Conservation (phyloP, 2,888 invertebrate genomes). For the Endotricha flammealis region DNA sequence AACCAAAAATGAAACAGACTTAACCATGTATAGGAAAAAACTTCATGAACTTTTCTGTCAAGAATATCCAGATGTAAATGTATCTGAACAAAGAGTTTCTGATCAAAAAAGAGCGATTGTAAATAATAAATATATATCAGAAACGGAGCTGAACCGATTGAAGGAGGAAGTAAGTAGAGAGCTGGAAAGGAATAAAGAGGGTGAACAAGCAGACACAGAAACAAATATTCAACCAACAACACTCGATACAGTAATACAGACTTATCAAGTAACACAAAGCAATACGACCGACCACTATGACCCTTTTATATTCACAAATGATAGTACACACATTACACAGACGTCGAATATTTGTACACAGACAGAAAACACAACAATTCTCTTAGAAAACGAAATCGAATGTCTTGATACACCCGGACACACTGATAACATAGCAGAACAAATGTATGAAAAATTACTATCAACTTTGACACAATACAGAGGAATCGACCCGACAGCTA, state of each 20-base stretch:
- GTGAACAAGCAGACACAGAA: background rate
- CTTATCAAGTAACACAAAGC: background rate
- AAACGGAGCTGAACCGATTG: background rate
- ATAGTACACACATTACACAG: background rate
- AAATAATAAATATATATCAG: conserved; percentile 14
- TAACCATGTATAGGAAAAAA: conserved; percentile 10
- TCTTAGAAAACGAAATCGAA: conserved; percentile 1
- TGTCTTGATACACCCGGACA: background rate
- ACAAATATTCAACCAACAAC: background rate
- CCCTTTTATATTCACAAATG: too few relatives aligned
- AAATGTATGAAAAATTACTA: background rate
- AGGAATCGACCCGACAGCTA: conserved; percentile 2
- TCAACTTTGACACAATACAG: background rate
- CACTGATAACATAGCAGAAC: background rate
- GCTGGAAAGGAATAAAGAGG: background rate
- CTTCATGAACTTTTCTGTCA: conserved; percentile 16
- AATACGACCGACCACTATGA: background rate
- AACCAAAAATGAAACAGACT: conserved; percentile 15
- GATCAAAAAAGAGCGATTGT: conserved; percentile 21
- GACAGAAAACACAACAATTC: background rate
- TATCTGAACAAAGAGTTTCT: conserved; percentile 18
- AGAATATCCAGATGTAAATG: conserved; percentile 16
- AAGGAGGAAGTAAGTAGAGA: conserved; percentile 2
- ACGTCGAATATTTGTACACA: background rate
- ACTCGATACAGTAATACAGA: background rate